Conservation (phyloP, 2,888 invertebrate species). For the Drosophila acutilabella region DNA sequence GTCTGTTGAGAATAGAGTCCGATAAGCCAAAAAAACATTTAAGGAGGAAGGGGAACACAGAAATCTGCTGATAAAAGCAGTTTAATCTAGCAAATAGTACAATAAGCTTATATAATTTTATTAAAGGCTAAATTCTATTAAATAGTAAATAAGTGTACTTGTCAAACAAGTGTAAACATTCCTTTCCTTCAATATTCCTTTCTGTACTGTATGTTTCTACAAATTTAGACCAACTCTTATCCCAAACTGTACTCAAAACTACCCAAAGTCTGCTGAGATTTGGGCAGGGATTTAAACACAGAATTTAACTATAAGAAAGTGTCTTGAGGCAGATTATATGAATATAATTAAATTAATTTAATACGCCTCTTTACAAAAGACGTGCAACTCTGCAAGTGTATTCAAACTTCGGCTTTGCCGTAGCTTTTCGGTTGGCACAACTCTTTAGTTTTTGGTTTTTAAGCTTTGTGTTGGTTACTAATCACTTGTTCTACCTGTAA, state of each 20-base stretch:
- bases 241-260: background rate
- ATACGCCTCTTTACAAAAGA: background rate
- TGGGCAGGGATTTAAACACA: background rate
- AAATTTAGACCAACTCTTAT: too few relatives aligned
- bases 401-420: conserved; percentile 32
- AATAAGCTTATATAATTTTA: too few relatives aligned
- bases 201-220: too few relatives aligned
- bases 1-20: background rate
- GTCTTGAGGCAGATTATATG: too few relatives aligned
- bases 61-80: too few relatives aligned
- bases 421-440: conserved; percentile 30
- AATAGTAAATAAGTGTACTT: too few relatives aligned
- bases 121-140: too few relatives aligned
- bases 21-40: background rate
- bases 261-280: background rate
- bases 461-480: conserved; percentile 27
- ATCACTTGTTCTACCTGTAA: conserved; percentile 4
- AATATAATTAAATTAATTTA: too few relatives aligned
- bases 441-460: conserved; percentile 1
- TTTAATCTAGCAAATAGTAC: too few relatives aligned
- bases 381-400: conserved; percentile 28
- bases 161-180: too few relatives aligned
- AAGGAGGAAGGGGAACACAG: background rate
- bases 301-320: background rate
- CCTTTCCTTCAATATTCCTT: too few relatives aligned